These are phyloP conservation scores for Corynorhinus townsendii DNA, from an alignment of 2,113 vertebrate species.

Conservation along the genomic window DNA sequence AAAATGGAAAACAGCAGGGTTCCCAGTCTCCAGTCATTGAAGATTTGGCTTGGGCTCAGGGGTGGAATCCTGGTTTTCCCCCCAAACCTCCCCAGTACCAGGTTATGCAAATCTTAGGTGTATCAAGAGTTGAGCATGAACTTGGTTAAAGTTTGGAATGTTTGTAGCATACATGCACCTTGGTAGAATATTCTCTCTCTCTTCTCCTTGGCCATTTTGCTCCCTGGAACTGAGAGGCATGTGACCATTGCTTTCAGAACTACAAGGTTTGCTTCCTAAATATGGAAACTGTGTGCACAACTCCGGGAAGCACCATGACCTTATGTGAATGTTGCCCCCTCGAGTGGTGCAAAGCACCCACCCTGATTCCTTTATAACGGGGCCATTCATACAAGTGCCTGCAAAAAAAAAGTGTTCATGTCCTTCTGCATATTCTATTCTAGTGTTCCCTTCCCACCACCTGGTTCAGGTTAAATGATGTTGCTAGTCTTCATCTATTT, in stretches of 20 bases:
- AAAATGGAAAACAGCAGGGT: slow-evolving; percentile 25
- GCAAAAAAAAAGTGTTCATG: not conserved
- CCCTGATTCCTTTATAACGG: not conserved
- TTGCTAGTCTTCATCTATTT: not conserved
- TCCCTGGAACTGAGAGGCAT: not conserved
- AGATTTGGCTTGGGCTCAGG: slow-evolving; percentile 49
- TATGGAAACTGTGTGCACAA: not conserved
- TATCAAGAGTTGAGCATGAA: slow-evolving; percentile 52
- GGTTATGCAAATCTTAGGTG: slow-evolving; percentile 69
- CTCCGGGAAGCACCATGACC: not conserved
- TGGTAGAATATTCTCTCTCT: not conserved
- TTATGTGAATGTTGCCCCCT: not conserved
- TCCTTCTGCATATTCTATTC: not conserved
- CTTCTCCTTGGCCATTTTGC: not conserved
- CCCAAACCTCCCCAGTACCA: slow-evolving; percentile 43
- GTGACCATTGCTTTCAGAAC: not conserved
- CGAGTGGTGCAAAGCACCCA: not conserved
- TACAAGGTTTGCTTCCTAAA: too few species aligned
- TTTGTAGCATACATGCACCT: not conserved
- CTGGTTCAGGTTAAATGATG: not conserved
- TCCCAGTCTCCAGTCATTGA: slow-evolving; percentile 34
- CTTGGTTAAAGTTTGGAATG: not conserved
- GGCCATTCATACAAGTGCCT: not conserved
- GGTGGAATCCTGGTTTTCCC: slow-evolving; percentile 63
- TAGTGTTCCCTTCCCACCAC: not conserved